These are phyloP conservation scores for Elephantulus edwardii DNA, from an alignment of 2,113 vertebrate species.

Conservation along the genomic window DNA sequence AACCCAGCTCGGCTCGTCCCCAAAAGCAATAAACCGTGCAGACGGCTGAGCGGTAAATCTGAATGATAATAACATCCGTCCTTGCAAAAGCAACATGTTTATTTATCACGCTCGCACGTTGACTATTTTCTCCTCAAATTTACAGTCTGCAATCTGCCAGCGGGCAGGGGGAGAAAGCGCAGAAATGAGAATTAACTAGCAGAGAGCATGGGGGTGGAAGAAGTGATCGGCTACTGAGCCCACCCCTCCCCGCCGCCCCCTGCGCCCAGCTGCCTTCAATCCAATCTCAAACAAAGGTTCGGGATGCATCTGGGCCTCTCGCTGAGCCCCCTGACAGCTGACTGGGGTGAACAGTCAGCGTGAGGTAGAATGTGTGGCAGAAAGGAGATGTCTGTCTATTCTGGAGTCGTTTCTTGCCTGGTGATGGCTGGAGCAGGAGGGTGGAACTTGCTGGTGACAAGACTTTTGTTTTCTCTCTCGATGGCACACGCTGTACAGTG, in stretches of 20 bases:
- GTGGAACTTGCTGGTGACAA: neutral
- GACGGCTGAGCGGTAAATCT: slow-evolving; percentile 65
- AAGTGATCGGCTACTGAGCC: neutral
- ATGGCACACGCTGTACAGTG: too few relatives aligned
- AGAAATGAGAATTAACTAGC: slow-evolving; percentile 23
- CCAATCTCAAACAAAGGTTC: slow-evolving; percentile 24
- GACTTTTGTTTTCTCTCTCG: too few relatives aligned
- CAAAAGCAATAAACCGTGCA: neutral
- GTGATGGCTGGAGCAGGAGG: neutral
- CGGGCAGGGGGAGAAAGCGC: neutral
- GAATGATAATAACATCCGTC: slow-evolving; percentile 12
- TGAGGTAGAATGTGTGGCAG: neutral
- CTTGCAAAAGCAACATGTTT: slow-evolving; percentile 64
- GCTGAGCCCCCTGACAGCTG: slow-evolving; percentile 19
- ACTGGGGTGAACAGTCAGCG: slow-evolving; percentile 52
- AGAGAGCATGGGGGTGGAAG: neutral
- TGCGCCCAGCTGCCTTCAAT: neutral
- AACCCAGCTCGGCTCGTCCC: neutral
- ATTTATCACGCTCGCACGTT: slow-evolving; percentile 65
- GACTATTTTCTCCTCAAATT: slow-evolving; percentile 70
- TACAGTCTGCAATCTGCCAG: slow-evolving; percentile 64
- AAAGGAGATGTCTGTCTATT: slow-evolving; percentile 22
- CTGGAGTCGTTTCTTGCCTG: neutral
- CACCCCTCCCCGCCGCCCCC: neutral
- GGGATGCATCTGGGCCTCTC: neutral